phyloP scores from a whole-genome alignment of 1,140 invertebrate genomes.

The Conus ventricosus region DNA sequence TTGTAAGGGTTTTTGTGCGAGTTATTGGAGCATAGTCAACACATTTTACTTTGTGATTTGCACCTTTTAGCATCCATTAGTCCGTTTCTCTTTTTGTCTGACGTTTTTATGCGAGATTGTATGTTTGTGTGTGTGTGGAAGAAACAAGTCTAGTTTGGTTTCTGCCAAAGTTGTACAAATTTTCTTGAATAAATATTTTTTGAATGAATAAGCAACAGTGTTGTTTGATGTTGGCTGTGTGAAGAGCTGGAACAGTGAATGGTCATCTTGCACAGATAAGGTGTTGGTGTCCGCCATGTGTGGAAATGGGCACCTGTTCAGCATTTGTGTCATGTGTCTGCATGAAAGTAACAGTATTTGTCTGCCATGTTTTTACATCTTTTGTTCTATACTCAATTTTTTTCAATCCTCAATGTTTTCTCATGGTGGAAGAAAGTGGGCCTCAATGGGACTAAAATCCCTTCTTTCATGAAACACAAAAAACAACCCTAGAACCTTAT shows the following conservation, averaged over 20 bases:
- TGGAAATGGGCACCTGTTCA: no score
- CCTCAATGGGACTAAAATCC: no score
- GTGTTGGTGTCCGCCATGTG: no score
- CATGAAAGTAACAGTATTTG: no score
- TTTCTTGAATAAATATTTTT: slow-evolving; percentile 34
- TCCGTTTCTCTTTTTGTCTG: not conserved
- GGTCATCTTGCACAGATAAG: no score
- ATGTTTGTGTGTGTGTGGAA: slow-evolving; percentile 11
- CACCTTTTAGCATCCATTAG: slow-evolving; percentile 7
- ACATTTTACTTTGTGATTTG: slow-evolving; percentile 12
- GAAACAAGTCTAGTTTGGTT: slow-evolving; percentile 17
- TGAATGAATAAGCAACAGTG: not conserved
- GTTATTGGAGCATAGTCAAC: not conserved
- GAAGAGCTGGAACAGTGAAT: not conserved
- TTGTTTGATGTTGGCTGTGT: not conserved
- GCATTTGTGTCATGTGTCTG: no score
- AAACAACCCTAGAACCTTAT: no score
- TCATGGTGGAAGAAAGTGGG: no score
- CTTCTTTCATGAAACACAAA: no score
- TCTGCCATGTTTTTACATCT: no score
- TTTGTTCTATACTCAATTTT: no score
- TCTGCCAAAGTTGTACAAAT: slow-evolving; percentile 32
- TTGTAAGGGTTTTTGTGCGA: not conserved
- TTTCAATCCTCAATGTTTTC: no score
- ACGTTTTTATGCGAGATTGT: not conserved